Evolutionary conservation across 2,797 vertebrate genomes (phyloP).

Genomic region (Cossypha caffra): DNA sequence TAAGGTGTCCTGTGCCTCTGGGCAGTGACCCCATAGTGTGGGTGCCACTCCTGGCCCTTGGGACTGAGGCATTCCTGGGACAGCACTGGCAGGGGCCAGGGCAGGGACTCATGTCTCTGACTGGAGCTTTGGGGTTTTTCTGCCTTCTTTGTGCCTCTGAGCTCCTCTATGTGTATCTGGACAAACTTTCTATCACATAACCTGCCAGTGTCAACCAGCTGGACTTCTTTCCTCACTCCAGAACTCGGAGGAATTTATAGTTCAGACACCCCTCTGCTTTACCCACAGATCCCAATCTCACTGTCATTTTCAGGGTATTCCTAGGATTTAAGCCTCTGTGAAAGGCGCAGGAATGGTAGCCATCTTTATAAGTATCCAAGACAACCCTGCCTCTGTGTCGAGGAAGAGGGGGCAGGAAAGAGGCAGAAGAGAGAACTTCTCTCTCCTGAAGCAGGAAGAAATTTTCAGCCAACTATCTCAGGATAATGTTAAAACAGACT

Average conservation of each 20-base stretch:
- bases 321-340: not conserved
- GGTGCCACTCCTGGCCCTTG: not conserved
- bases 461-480: not conserved
- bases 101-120: rapidly evolving
- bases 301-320: not conserved
- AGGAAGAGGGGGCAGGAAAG: not conserved
- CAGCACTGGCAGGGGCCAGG: not conserved
- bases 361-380: not conserved
- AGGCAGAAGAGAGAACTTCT: not conserved
- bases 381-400: not conserved
- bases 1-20: rapidly evolving
- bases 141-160: not conserved
- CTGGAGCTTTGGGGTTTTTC: not conserved
- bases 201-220: not conserved
- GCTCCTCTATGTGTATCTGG: not conserved
- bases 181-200: not conserved
- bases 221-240: not conserved
- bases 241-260: not conserved
- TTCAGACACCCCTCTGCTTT: not conserved
- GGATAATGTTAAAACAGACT: not conserved
- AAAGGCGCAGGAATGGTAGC: not conserved
- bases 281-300: not conserved
- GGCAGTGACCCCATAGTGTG: rapidly evolving
- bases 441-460: not conserved
- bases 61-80: too few species aligned